These are phyloP conservation scores for Pandemis corylana DNA, from an alignment of 2,888 invertebrate species.

Conservation along the genomic window DNA sequence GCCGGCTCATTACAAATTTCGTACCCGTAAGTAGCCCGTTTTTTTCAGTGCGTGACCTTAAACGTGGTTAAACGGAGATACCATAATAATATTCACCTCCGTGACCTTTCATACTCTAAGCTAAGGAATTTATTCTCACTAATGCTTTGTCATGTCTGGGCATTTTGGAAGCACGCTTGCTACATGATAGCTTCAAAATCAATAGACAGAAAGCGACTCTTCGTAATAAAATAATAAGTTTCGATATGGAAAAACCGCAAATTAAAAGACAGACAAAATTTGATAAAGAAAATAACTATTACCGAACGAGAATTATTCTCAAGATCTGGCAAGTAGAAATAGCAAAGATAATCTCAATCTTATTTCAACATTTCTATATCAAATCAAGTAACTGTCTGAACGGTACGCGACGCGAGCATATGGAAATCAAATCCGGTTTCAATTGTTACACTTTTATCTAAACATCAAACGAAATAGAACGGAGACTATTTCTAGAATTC, in stretches of 20 bases:
- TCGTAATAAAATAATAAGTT: too few species aligned
- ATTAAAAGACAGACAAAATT: background rate
- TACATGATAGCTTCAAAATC: background rate
- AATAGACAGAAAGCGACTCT: background rate
- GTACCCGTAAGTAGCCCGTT: too few species aligned
- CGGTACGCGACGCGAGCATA: background rate
- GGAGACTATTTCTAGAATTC: background rate
- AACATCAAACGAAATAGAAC: background rate
- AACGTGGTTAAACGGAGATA: constrained; percentile 4
- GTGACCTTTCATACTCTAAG: constrained; percentile 1
- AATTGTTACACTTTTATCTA: background rate
- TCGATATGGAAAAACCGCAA: background rate
- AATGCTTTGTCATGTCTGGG: background rate
- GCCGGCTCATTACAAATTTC: too few species aligned
- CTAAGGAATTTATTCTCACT: background rate
- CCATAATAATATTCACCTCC: background rate
- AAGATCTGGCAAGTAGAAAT: background rate
- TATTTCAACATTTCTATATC: background rate
- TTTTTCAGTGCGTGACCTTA: constrained; percentile 30
- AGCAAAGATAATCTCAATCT: background rate
- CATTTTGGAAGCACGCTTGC: background rate
- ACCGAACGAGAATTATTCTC: background rate
- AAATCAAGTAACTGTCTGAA: background rate
- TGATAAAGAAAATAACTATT: background rate
- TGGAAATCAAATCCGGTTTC: background rate